Base-by-base conservation (phyloP, 2,888 invertebrate genomes). In the Drosophila subsilvestris region DNA sequence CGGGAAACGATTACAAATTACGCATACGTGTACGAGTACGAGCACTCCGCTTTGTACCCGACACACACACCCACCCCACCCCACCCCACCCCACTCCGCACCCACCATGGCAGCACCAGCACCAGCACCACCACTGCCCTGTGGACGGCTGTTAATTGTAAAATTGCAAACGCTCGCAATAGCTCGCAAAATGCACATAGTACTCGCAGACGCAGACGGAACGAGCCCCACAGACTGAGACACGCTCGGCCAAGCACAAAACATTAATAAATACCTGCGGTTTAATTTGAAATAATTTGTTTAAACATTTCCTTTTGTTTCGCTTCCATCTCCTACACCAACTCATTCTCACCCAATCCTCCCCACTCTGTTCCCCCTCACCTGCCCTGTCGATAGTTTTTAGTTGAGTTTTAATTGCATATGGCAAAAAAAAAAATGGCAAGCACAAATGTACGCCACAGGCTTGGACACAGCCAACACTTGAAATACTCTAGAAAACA, bases 251-350 rank as follows among this genome's bases (percentile, higher is more conserved):
- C 79, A 75, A 86, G 89, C 89, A 75, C 86, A 86, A 86, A 86
- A 86, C 84, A 86, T 88, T 86, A 89, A 89, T 86, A 86, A 86
- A 86, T 89, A 86, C 88, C 80, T 89, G 86, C 75, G 83, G 88
- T 80, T 83, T 83, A 89, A 88, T 89, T 88, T 77, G 79, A 89
- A 86, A 86, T 86, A 86, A 88, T 86, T 86, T 86, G 86, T 88
- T 86, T 88, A 89, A 86, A 89, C 86, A 86, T 86, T 86, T 80
- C 83, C 86, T 85, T 80, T 88, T 89, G 77, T 85, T 89, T 85
- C 44, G 72, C 72, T 71, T 61, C 72, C 61, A 49, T 71, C 60
- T 69, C 44, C 62, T 32, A 49, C 50, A 20, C 55, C 55, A 50
- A 54, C 72, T 61, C 72, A 71, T 72, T 70, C 70, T 73, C 70